Conservation (phyloP, 2,113 vertebrate species). For the Struthidea cinerea region DNA sequence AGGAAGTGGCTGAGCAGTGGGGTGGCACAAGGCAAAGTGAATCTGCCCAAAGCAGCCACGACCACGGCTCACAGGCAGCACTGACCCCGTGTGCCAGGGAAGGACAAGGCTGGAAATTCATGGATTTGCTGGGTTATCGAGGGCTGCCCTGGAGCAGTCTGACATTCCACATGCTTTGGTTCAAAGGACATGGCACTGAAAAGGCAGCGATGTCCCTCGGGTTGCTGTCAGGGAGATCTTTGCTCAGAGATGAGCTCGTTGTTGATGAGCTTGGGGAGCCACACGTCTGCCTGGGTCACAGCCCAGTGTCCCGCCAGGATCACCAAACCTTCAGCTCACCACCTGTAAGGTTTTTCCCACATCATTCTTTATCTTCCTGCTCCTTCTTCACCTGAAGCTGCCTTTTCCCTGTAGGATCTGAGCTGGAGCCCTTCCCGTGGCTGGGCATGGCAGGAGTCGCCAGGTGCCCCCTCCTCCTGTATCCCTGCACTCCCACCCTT, state of each 20-base stretch:
- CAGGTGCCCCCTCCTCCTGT: background rate
- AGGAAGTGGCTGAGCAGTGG: background rate
- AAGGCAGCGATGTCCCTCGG: fast-evolving
- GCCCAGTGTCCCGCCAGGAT: background rate
- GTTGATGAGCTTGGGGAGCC: background rate
- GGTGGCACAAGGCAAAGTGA: background rate
- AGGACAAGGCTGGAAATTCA: background rate
- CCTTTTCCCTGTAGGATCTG: fast-evolving
- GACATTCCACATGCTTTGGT: background rate
- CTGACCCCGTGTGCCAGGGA: background rate
- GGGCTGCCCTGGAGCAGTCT: background rate
- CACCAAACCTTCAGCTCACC: background rate
- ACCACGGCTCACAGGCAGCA: background rate
- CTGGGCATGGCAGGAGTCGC: background rate
- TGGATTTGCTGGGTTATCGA: background rate
- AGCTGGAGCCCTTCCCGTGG: background rate
- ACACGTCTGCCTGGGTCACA: background rate
- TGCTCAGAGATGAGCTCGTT: background rate
- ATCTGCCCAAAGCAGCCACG: background rate
- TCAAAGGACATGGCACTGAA: background rate
- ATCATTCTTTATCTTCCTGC: background rate
- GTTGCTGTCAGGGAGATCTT: background rate
- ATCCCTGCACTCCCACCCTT: background rate
- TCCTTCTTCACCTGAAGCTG: background rate
- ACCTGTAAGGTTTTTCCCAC: fast-evolving